Percentiles rank a stretch among this genome's conserved stretches.
phyloP scores from a whole-genome alignment of 2,888 invertebrate species.

The Hetaerina titia region DNA sequence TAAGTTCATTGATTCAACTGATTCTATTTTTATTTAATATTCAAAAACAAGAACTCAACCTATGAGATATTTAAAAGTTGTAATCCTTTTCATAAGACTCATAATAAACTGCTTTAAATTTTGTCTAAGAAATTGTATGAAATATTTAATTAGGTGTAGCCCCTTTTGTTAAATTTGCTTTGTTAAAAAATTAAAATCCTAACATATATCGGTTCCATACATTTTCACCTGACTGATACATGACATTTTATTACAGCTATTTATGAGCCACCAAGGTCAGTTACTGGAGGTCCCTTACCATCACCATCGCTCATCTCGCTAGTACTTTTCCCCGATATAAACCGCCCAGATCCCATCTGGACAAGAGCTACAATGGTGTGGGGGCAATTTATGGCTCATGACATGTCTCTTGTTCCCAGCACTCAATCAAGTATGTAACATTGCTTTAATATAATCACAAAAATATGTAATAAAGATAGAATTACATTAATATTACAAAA shows the following conservation, averaged over 20 bases:
- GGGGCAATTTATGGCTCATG: slow-evolving; percentile 73
- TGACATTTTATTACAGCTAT: slow-evolving; percentile 60
- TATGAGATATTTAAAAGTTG: no score
- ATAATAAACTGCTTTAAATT: no score
- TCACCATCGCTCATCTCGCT: slow-evolving; percentile 74
- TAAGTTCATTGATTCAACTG: no score
- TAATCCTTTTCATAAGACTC: no score
- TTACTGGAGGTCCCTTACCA: slow-evolving; percentile 72
- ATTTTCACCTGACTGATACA: neutral
- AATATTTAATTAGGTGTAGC: no score
- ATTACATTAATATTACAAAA: neutral
- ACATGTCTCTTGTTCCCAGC: slow-evolving; percentile 72
- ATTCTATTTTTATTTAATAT: no score
- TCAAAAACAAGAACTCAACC: no score
- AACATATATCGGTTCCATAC: neutral
- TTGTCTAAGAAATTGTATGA: no score
- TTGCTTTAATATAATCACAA: no score
- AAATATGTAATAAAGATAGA: neutral
- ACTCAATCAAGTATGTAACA: slow-evolving; percentile 71
- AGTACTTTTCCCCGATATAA: slow-evolving; percentile 72
- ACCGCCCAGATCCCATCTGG: slow-evolving; percentile 72
- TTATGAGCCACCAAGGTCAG: slow-evolving; percentile 60
- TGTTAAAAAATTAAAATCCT: no score
- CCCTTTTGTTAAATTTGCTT: no score
- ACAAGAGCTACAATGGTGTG: slow-evolving; percentile 72